A percentile compares a stretch with the other conserved stretches of the same genome.
Conservation (phyloP, 2,888 invertebrate species). For the Chaitophorus viminalis region DNA sequence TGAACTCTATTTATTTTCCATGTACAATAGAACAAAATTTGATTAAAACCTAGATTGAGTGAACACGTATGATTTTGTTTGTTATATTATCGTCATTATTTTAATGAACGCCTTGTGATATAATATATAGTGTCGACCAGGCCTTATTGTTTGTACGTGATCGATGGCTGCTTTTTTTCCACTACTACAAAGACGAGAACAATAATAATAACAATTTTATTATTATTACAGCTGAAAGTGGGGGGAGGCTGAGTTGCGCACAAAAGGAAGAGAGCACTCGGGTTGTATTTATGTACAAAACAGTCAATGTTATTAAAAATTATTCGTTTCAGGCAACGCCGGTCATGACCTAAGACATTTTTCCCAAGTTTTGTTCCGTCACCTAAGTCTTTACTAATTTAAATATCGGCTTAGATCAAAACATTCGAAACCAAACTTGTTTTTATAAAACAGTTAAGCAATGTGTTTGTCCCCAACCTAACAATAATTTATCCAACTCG, state of each 20-base stretch:
- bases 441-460: constrained; percentile 12
- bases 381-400: constrained; percentile 45
- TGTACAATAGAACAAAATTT: constrained; percentile 29
- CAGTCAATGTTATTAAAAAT: constrained; percentile 52
- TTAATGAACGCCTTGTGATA: constrained; percentile 36
- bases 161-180: constrained; percentile 56
- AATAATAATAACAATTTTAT: constrained; percentile 51
- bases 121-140: constrained; percentile 30
- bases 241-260: constrained; percentile 23
- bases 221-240: constrained; percentile 50
- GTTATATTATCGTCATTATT: constrained; percentile 53
- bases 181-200: constrained; percentile 38
- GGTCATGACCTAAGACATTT: constrained; percentile 57
- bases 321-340: constrained; percentile 53
- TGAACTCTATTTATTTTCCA: constrained; percentile 22
- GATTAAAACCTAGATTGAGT: constrained; percentile 46
- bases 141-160: constrained; percentile 59
- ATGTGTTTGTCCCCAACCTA: constrained; percentile 6
- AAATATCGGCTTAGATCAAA: constrained; percentile 52
- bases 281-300: constrained; percentile 38
- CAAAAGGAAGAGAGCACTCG: constrained; percentile 46
- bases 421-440: constrained; percentile 57
- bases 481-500: constrained; percentile 12
- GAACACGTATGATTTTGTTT: constrained; percentile 39
- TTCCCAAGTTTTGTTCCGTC: constrained; percentile 18